Evolutionary conservation across 2,797 vertebrate species (phyloP).

Genomic region (Crax fasciolata): DNA sequence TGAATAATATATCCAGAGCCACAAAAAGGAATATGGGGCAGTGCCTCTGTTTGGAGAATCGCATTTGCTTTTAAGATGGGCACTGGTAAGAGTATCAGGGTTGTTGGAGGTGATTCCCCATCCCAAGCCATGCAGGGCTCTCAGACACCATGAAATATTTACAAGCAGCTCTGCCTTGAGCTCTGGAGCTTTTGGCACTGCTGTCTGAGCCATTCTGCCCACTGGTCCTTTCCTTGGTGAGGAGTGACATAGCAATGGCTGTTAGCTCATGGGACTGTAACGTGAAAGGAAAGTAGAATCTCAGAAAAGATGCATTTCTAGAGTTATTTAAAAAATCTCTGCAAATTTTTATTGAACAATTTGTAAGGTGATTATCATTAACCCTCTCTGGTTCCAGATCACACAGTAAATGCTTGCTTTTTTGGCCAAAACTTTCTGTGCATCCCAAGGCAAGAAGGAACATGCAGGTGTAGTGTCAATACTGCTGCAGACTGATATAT

Average conservation of each 20-base stretch:
- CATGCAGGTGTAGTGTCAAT: slow-evolving; percentile 30
- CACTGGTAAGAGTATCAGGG: background rate
- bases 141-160: background rate
- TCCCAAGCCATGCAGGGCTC: background rate
- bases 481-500: slow-evolving; percentile 8
- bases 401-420: background rate
- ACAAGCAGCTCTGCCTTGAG: background rate
- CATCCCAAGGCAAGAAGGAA: background rate
- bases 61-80: background rate
- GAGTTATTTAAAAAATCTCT: background rate
- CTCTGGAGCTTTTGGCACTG: background rate
- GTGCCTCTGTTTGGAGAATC: background rate
- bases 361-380: background rate
- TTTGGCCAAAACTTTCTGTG: background rate
- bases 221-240: background rate
- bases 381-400: background rate
- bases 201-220: background rate
- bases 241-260: background rate
- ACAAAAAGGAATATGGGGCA: background rate
- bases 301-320: background rate
- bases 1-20: background rate
- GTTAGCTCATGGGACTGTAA: background rate
- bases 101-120: background rate
- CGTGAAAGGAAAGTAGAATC: background rate
- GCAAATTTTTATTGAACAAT: background rate